These are phyloP conservation scores for Caenorhabditis sp. DNA, from an alignment of 2,888 invertebrate species.

Conservation along the genomic window DNA sequence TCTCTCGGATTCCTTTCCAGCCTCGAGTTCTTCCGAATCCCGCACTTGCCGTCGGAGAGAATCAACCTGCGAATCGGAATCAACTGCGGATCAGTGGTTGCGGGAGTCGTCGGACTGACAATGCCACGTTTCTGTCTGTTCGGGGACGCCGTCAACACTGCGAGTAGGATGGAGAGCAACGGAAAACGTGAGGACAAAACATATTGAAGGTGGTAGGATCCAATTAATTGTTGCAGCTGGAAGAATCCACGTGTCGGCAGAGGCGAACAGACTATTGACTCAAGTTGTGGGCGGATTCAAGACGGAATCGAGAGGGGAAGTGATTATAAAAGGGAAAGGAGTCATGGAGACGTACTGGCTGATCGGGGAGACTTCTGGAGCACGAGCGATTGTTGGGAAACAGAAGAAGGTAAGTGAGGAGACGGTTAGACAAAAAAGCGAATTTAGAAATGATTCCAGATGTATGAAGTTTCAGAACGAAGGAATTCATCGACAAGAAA, in stretches of 20 bases:
- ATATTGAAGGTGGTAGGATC: background rate
- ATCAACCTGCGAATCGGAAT: conserved; percentile 70
- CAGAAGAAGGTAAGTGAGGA: conserved; percentile 1
- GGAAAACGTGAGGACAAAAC: conserved; percentile 59
- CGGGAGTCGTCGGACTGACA: conserved; percentile 70
- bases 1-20: conserved; percentile 54
- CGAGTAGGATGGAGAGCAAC: conserved; percentile 71
- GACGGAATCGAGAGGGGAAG: conserved; percentile 71
- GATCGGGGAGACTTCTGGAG: conserved; percentile 20
- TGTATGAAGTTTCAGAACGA: conserved; percentile 52
- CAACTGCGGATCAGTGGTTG: conserved; percentile 65
- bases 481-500: conserved; percentile 35
- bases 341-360: conserved; percentile 73
- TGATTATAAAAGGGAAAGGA: conserved; percentile 71
- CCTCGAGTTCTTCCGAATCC: conserved; percentile 60
- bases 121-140: conserved; percentile 74
- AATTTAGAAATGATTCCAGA: conserved; percentile 8
- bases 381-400: background rate
- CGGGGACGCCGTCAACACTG: conserved; percentile 72
- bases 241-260: conserved; percentile 69
- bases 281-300: conserved; percentile 68
- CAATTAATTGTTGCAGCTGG: conserved; percentile 60
- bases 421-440: too few species aligned
- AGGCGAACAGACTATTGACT: conserved; percentile 66
- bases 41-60: conserved; percentile 64